Base-by-base conservation (phyloP, 1,140 invertebrate species). In the Microplitis mediator region DNA sequence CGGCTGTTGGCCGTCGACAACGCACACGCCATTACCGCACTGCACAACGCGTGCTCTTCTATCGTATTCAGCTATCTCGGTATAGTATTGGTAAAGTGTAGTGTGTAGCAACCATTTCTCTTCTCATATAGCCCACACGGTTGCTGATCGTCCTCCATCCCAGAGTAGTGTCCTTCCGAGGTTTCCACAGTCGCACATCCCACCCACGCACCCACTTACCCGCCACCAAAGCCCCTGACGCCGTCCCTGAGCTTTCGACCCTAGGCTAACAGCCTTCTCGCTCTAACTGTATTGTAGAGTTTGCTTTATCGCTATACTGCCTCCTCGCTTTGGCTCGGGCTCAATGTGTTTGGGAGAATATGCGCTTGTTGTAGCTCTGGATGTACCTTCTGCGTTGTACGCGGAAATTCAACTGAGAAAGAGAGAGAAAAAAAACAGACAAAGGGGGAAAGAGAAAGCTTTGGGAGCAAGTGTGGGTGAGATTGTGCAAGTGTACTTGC, bases 11-110 rank as follows among this genome's bases (percentile, higher is more conserved):
- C 81, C 80, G 79, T 81, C 80, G 80, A 80, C 83, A 83, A 85
- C 84, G 84, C 84, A 85, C 83, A 84, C 82, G 80, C 80, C 79
- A 81, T 83, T 83, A 84, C 82, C 81, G 79, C 80, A 80, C 79
- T 84, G 81, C 82, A 83, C 80, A 85, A 84, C 82, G 82, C 82
- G 78, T 83, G 16, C 56, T 58, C 31, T 6, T 58, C 56, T 31
- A 23, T 31, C 16, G 77, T 62, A 34, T 60, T 64, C 69, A 63
- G 14, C 23, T 23, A 23, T 23, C 23, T 23, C 23, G 23, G 23
- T 23, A 23, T 23, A 45, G 39, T 45, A 11, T 45, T 45, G 39
- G 11, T 9, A 45, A 11, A 45, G 39, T 45, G 39, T 45, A 45
- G 39, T 45, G 39, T 45, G 39, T 45, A 45, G 39, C 39, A 11